Evolutionary conservation across 2,113 vertebrate genomes (phyloP), one percentile per base, ranked within the genome.

Genomic region (Gavialis gangeticus): DNA sequence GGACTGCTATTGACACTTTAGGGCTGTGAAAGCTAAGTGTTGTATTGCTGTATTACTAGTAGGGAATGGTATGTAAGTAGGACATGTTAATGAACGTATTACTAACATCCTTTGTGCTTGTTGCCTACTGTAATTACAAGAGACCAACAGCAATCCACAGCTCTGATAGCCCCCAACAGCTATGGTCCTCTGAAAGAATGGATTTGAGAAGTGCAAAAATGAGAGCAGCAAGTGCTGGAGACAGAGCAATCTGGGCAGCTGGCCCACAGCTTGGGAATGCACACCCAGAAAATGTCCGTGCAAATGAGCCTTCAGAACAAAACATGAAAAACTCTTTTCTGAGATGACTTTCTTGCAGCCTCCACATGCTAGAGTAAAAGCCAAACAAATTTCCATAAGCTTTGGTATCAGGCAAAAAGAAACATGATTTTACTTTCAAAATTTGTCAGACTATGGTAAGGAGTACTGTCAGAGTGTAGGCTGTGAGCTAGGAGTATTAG

Each of bases 171-270:
- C 85, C 85, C 82, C 17, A 1, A 34, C 88, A 69, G 87, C 91
- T 63, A 88, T 1, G 30, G 88, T 91, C 22, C 89, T 28, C 59
- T 15, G 89, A 58, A 60, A 79, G 75, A 59, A 19, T 21, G 0
- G 27, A 25, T 84, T 90, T 93, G 96, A 1, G 83, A 91, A 46
- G 92, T 82, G 55, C 86, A 2, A 82, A 14, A 59, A 13, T 1
- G 76, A 25, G 85, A 92, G 81, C 63, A n/a, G 92, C 88, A 57
- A 95, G 28, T 24, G 94, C 95, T 83, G 93, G 62, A 91, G 91
- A 96, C 79, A 91, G 75, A 34, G 95, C 94, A 84, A 30, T 64
- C 16, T 87, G 93, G 94, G 94, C 96, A 97, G 93, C 92, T 76
- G 89, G 87, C 89, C 91, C 12, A 37, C 25, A 1, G 25, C 25